Evolutionary conservation across 2,888 invertebrate species (phyloP), one percentile per base, ranked within the genome.

Genomic region (Petrolisthes cinctipes): DNA sequence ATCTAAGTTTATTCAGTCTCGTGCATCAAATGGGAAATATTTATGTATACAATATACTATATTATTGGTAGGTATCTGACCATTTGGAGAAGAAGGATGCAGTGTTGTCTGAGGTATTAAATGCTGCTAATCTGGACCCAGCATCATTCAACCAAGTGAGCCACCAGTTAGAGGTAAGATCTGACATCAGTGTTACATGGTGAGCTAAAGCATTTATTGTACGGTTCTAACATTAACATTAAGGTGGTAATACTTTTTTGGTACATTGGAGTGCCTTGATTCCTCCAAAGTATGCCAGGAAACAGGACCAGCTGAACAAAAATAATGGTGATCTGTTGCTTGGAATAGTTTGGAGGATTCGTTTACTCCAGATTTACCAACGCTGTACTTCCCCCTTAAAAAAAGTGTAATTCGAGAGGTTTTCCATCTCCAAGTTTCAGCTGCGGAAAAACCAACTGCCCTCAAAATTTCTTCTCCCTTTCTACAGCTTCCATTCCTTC

Each of bases 41-140:
- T n/a, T n/a, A n/a, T 73, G n/a, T 73, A 20, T 17, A 73, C 73
- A 17, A n/a, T 73, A 73, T n/a, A 6, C n/a, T 5, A n/a, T n/a
- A 4, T 84, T 66, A 17, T 75, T 71, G 11, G 7, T 82, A 90
- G 90, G 92, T 92, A 54, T 92, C 92, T 1, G 86, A 87, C n/a
- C 82, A 89, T 37, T 79, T 91, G 56, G 91, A 91, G 85, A 91
- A 91, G 81, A 89, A 87, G 37, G 91, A 91, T 54, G 90, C 91
- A 91, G 92, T 76, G 92, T 92, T 54, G 92, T 92, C 85, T 17
- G 89, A 96, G 93, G 93, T 96, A 91, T 91, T 96, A 91, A 93
- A 93, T 91, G 93, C 95, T 90, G 92, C 95, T 92, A 92, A 95
- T 91, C 94, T 93, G 37, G 94, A 94, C 92, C 94, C 95, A 7